Conservation (phyloP, 2,113 vertebrate species). For the Gallinago paraguaiae region DNA sequence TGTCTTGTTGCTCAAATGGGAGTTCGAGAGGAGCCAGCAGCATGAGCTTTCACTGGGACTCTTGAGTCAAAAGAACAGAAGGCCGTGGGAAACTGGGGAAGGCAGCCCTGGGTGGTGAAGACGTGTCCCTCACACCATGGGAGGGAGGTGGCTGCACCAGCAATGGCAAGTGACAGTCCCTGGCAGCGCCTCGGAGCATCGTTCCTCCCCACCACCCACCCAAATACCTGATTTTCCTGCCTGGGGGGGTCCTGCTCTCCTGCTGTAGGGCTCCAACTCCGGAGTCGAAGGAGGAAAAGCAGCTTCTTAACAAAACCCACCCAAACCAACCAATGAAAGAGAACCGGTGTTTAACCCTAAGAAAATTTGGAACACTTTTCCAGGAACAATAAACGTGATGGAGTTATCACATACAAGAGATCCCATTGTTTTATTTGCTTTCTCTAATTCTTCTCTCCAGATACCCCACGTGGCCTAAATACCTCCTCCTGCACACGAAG, state of each 20-base stretch:
- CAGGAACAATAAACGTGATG: background rate
- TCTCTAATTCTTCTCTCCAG: background rate
- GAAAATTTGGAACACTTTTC: background rate
- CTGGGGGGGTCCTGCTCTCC: rapidly evolving
- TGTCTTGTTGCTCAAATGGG: background rate
- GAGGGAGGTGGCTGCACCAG: background rate
- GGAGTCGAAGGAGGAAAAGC: background rate
- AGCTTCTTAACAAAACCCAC: background rate
- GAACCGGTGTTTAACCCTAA: background rate
- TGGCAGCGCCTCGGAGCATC: background rate
- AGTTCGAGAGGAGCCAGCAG: background rate
- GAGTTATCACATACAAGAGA: background rate
- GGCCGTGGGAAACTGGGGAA: background rate
- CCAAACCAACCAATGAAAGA: background rate
- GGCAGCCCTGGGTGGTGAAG: background rate
- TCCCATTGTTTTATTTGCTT: rapidly evolving
- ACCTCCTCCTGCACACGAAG: background rate
- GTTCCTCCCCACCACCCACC: background rate
- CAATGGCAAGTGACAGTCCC: background rate
- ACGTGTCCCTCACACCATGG: background rate
- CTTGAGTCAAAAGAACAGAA: background rate
- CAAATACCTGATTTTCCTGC: background rate
- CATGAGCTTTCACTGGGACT: background rate
- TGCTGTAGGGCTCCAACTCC: rapidly evolving
- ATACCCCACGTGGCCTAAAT: background rate